Evolutionary conservation across 2,888 invertebrate species (phyloP).

Genomic region (Nasonia oneida): DNA sequence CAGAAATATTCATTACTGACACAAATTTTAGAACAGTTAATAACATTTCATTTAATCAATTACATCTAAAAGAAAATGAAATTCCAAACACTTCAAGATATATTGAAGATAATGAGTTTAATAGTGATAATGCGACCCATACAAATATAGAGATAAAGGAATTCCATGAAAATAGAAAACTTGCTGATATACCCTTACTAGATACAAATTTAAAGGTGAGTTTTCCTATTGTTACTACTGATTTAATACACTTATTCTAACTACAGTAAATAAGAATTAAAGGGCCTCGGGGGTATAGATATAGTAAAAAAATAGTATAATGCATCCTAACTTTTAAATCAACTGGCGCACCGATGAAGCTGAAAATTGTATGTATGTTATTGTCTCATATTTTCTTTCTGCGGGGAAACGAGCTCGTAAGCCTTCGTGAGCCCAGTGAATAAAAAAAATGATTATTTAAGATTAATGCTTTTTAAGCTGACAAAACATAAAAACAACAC

Average conservation of each 20-base stretch:
- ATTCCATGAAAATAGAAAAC: slow-evolving; percentile 71
- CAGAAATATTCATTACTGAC: not conserved
- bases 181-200: slow-evolving; percentile 73
- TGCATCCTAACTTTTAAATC: too few relatives aligned
- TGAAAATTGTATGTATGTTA: too few relatives aligned
- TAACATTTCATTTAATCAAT: not conserved
- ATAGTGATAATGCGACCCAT: slow-evolving; percentile 62
- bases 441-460: too few relatives aligned
- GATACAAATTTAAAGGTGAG: slow-evolving; percentile 73
- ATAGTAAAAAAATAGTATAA: too few relatives aligned
- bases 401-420: too few relatives aligned
- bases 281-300: too few relatives aligned
- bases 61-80: not conserved
- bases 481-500: too few relatives aligned
- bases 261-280: too few relatives aligned
- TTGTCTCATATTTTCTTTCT: too few relatives aligned
- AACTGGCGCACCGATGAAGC: too few relatives aligned
- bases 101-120: not conserved
- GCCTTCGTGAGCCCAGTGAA: too few relatives aligned
- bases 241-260: not conserved
- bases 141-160: slow-evolving; percentile 71
- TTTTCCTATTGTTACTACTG: not conserved
- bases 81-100: not conserved
- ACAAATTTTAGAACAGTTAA: not conserved
- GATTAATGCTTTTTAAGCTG: too few relatives aligned